Conservation (phyloP, 1,140 invertebrate genomes). For the Trichonephila clavipes region DNA sequence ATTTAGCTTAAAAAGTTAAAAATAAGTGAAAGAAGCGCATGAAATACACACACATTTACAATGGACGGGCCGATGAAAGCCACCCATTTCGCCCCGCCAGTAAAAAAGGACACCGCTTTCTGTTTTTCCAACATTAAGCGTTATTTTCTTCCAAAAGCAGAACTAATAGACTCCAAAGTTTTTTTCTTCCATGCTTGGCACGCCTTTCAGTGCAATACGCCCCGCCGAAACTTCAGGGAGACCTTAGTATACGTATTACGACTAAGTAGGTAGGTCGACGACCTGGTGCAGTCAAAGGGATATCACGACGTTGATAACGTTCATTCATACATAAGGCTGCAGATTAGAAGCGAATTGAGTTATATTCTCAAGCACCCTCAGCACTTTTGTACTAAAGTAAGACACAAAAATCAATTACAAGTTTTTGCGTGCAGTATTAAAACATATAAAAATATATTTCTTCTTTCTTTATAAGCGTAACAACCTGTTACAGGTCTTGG, state of each 20-base stretch:
- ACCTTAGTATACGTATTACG: conserved; percentile 11
- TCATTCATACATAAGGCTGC: background rate
- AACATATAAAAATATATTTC: too few relatives aligned
- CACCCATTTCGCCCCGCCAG: background rate
- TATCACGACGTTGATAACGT: background rate
- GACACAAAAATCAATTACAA: too few relatives aligned
- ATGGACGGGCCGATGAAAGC: background rate
- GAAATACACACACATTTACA: background rate
- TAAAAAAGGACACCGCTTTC: conserved; percentile 20
- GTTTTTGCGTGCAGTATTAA: too few relatives aligned
- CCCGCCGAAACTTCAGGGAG: conserved; percentile 9
- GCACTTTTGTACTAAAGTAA: too few relatives aligned
- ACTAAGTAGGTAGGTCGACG: conserved; percentile 8
- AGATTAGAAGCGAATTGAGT: background rate
- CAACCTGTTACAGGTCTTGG: too few relatives aligned
- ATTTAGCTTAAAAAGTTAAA: too few relatives aligned
- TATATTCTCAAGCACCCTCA: background rate
- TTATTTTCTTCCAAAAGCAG: conserved; percentile 31
- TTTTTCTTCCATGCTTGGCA: background rate
- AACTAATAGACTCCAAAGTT: conserved; percentile 21
- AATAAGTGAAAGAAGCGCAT: too few relatives aligned
- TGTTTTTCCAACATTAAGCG: conserved; percentile 1
- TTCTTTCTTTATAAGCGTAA: too few relatives aligned
- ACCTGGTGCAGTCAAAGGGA: conserved; percentile 8
- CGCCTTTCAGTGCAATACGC: background rate